Evolutionary conservation across 2,797 vertebrate genomes (phyloP).

Genomic region (Ptychadena robeensis): DNA sequence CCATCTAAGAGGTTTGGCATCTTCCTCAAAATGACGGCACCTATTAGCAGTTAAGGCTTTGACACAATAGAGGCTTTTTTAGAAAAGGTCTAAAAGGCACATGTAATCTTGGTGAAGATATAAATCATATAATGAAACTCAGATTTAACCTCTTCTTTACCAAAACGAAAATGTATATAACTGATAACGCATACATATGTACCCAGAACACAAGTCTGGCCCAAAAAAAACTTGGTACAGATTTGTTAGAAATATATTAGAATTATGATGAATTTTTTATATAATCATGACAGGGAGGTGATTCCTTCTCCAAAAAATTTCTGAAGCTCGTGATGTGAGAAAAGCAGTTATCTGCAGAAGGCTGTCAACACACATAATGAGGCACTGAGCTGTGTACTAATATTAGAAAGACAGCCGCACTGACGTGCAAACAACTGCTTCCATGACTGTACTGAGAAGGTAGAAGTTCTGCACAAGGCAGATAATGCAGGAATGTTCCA

Average conservation of each 20-base stretch:
- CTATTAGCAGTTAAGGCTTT: too few species aligned
- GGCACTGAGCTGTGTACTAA: slow-evolving; percentile 16
- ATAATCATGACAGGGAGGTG: slow-evolving; percentile 9
- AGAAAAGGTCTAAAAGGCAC: too few species aligned
- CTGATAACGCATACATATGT: neutral
- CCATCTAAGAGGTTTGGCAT: too few species aligned
- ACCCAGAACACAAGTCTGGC: neutral
- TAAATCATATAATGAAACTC: too few species aligned
- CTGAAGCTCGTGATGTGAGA: slow-evolving; percentile 30
- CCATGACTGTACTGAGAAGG: neutral
- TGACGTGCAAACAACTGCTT: slow-evolving; percentile 1
- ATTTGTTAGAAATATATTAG: slow-evolving; percentile 1
- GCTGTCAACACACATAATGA: slow-evolving; percentile 43
- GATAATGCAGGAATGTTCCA: slow-evolving; percentile 14
- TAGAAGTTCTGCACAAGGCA: neutral
- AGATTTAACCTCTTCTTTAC: too few species aligned
- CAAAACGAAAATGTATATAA: too few species aligned
- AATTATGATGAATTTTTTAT: neutral
- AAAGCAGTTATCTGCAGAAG: slow-evolving; percentile 39
- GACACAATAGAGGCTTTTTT: too few species aligned
- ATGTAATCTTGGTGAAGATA: too few species aligned
- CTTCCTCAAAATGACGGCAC: too few species aligned
- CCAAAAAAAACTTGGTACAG: neutral
- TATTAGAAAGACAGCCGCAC: slow-evolving; percentile 38
- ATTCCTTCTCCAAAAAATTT: slow-evolving; percentile 24